A percentile compares a stretch with the other conserved stretches of the same genome.
phyloP scores from a whole-genome alignment of 2,113 vertebrate species.

The Bothrops jararaca region DNA sequence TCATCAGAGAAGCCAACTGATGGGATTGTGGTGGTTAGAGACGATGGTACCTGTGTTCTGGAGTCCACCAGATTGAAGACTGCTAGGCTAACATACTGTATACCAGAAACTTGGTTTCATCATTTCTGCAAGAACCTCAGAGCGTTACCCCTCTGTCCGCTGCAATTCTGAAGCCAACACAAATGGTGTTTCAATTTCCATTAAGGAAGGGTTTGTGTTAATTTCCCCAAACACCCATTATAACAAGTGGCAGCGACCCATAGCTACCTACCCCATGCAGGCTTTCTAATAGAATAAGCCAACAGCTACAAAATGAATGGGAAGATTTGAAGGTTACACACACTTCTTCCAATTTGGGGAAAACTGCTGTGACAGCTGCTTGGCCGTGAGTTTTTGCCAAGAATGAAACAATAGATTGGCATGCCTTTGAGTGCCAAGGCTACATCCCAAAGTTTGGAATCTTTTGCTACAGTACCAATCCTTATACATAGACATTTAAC shows the following conservation, averaged over 20 bases:
- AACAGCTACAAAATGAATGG: constrained; percentile 40
- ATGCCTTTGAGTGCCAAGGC: not conserved
- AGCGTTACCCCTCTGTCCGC: not conserved
- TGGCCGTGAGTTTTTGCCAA: constrained; percentile 40
- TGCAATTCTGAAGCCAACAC: not conserved
- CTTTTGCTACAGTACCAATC: not conserved
- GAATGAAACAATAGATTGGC: not conserved
- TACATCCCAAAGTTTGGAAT: not conserved
- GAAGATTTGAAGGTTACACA: constrained; percentile 47
- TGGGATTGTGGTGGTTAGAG: not conserved
- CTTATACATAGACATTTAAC: not conserved
- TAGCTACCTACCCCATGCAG: constrained; percentile 21
- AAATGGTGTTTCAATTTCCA: constrained; percentile 33
- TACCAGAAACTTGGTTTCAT: not conserved
- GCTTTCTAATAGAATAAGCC: constrained; percentile 41
- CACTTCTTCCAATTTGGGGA: constrained; percentile 26
- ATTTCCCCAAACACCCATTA: constrained; percentile 39
- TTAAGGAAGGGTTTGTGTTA: constrained; percentile 20
- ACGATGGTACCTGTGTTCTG: not conserved
- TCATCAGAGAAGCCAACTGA: not conserved
- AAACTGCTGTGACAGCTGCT: constrained; percentile 52
- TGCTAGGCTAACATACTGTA: not conserved
- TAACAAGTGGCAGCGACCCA: constrained; percentile 23
- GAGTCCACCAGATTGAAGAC: not conserved
- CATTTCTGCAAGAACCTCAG: not conserved